These are phyloP conservation scores for Prenolepis imparis DNA, from an alignment of 2,888 invertebrate genomes.

Conservation along the genomic window DNA sequence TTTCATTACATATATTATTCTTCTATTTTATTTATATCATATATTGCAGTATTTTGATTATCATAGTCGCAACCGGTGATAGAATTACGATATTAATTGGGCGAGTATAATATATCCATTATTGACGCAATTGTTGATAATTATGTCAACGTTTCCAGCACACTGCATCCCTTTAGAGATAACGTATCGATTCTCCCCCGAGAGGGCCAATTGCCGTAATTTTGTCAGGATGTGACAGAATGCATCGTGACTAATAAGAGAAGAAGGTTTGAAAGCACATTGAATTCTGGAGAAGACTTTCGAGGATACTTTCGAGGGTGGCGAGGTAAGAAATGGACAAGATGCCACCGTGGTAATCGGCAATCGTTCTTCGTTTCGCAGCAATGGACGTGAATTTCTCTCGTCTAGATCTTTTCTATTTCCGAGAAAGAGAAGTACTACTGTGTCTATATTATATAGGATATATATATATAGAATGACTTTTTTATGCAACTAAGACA, in stretches of 20 bases:
- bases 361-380: constrained; percentile 71
- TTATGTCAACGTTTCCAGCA: constrained; percentile 39
- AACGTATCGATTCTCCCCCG: constrained; percentile 18
- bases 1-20: constrained; percentile 1
- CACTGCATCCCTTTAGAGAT: constrained; percentile 17
- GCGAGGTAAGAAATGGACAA: constrained; percentile 38
- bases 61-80: constrained; percentile 10
- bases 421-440: constrained; percentile 9
- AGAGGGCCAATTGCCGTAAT: constrained; percentile 18
- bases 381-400: constrained; percentile 43
- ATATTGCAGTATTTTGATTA: constrained; percentile 17
- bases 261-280: constrained; percentile 28
- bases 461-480: background rate
- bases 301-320: constrained; percentile 28
- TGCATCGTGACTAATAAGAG: background rate
- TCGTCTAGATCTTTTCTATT: constrained; percentile 18
- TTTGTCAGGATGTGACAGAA: constrained; percentile 10
- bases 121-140: constrained; percentile 34
- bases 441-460: background rate
- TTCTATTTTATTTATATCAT: background rate
- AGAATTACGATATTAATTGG: constrained; percentile 38
- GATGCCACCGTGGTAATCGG: constrained; percentile 50
- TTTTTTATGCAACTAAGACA: constrained; percentile 6
- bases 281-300: constrained; percentile 28
- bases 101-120: constrained; percentile 47